Conservation (phyloP, 1,140 invertebrate species). For the Oscheius sp. region DNA sequence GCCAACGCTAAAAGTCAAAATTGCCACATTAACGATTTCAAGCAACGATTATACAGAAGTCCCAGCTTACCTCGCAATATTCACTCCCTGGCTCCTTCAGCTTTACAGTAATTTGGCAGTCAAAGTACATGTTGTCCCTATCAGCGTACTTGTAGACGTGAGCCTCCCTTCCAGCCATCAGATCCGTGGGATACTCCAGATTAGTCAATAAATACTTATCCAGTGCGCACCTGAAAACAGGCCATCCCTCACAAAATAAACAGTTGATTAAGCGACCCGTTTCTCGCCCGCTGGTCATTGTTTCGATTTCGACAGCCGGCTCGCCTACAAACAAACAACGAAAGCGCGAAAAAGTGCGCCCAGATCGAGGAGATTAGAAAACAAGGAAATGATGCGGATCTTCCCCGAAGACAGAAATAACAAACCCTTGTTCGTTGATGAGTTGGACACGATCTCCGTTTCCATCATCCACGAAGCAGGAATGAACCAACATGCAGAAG, state of each 20-base stretch:
- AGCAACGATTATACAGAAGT: no score
- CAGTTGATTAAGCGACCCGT: background rate
- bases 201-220: constrained; percentile 58
- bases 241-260: background rate
- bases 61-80: constrained; percentile 46
- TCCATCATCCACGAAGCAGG: constrained; percentile 57
- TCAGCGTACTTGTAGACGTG: constrained; percentile 61
- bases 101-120: constrained; percentile 56
- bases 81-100: constrained; percentile 54
- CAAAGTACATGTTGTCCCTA: constrained; percentile 56
- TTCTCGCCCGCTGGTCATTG: constrained; percentile 5
- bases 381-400: background rate
- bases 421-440: constrained; percentile 53
- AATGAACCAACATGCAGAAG: constrained; percentile 59
- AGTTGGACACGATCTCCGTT: constrained; percentile 55
- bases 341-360: background rate
- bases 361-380: background rate
- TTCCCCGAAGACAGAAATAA: background rate
- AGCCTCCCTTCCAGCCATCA: constrained; percentile 60
- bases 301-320: background rate
- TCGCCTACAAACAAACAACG: background rate
- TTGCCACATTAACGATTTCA: no score
- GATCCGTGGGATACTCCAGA: constrained; percentile 55
- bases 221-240: constrained; percentile 50
- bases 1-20: no score